phyloP scores from a whole-genome alignment of 2,888 invertebrate species.

The Drosophila barbarae region DNA sequence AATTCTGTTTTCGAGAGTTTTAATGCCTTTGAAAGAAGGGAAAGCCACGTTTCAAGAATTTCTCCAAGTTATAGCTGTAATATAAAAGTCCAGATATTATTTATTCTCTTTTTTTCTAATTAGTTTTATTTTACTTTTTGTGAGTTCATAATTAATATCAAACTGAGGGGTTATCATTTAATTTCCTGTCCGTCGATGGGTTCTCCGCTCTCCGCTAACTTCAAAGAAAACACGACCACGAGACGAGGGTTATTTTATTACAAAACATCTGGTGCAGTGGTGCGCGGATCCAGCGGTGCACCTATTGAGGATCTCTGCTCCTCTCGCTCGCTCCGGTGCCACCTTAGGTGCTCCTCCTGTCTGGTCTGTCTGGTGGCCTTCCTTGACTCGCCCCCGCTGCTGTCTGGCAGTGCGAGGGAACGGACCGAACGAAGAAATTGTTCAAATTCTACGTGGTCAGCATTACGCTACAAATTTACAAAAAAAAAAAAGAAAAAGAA shows the following conservation, averaged over 20 bases:
- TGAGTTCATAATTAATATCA: not conserved
- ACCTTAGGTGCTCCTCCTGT: constrained; percentile 8
- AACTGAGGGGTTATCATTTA: constrained; percentile 19
- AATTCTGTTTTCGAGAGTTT: constrained; percentile 16
- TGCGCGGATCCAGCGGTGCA: constrained; percentile 28
- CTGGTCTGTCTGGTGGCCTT: constrained; percentile 44
- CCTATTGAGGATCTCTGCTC: constrained; percentile 56
- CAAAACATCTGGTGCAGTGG: constrained; percentile 62
- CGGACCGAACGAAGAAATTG: constrained; percentile 59
- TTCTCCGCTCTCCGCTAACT: not conserved
- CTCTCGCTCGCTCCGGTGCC: constrained; percentile 3
- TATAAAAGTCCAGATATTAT: not conserved
- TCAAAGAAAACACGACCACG: constrained; percentile 18
- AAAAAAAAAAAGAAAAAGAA: constrained; percentile 49
- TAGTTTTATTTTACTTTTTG: constrained; percentile 1
- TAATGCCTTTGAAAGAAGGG: too few species aligned
- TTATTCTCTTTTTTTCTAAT: not conserved
- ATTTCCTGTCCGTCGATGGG: constrained; percentile 22
- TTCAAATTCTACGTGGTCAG: constrained; percentile 75
- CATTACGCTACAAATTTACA: constrained; percentile 76
- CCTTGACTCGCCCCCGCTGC: constrained; percentile 37
- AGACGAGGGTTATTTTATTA: constrained; percentile 59
- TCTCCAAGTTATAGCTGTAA: not conserved
- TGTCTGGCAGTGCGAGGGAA: constrained; percentile 37
- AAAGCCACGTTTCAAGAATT: constrained; percentile 4